phyloP scores from a whole-genome alignment of 2,888 invertebrate species.

The Tipula lateralis region DNA sequence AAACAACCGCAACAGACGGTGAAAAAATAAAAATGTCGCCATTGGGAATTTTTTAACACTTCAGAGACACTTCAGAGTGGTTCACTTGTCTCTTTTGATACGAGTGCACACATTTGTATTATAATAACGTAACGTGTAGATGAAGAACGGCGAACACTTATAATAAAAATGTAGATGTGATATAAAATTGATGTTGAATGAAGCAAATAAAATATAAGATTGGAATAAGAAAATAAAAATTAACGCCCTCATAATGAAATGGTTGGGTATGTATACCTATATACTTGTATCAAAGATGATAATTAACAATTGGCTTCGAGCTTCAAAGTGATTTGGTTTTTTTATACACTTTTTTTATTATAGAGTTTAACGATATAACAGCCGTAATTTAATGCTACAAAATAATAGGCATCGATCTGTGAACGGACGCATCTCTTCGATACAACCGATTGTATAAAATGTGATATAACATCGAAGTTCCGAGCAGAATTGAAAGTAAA shows the following conservation, averaged over 20 bases:
- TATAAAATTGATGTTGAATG: not conserved
- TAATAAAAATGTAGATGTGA: not conserved
- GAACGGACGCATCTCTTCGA: too few relatives aligned
- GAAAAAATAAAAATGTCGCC: not conserved
- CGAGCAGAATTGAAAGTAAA: too few relatives aligned
- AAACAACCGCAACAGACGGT: not conserved
- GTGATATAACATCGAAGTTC: too few relatives aligned
- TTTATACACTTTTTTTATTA: not conserved
- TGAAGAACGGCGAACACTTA: not conserved
- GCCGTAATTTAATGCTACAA: not conserved
- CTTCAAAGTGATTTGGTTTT: not conserved
- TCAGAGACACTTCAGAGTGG: not conserved
- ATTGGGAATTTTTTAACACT: slow-evolving; percentile 14
- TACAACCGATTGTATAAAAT: too few relatives aligned
- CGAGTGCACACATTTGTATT: not conserved
- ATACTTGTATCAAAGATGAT: slow-evolving; percentile 25
- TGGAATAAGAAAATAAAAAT: not conserved
- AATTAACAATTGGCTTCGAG: slow-evolving; percentile 26
- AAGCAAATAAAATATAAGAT: not conserved
- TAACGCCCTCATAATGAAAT: slow-evolving; percentile 21
- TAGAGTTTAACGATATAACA: not conserved
- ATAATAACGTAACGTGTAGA: not conserved
- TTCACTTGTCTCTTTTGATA: not conserved
- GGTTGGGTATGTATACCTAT: not conserved
- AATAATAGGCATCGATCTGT: not conserved